These are phyloP conservation scores for Tokudaia muenninki DNA, from an alignment of 2,797 vertebrate species.

Conservation along the genomic window DNA sequence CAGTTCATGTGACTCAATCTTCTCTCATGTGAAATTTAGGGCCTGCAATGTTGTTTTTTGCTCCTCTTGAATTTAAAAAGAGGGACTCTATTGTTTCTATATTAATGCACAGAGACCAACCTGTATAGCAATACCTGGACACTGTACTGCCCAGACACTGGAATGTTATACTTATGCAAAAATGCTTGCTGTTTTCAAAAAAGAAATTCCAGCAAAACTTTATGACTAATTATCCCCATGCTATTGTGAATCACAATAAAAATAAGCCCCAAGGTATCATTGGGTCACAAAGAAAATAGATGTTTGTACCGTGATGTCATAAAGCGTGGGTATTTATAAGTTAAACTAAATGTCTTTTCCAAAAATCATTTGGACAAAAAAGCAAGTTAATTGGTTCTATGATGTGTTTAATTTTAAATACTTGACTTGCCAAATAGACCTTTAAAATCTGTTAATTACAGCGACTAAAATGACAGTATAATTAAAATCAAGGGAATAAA, in stretches of 20 bases:
- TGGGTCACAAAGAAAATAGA: constrained; percentile 37
- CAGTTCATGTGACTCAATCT: not conserved
- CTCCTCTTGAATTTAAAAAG: not conserved
- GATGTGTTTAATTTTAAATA: constrained; percentile 63
- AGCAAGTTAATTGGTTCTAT: constrained; percentile 50
- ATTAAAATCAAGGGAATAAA: constrained; percentile 9
- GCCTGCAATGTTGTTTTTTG: not conserved
- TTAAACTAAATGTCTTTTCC: constrained; percentile 23
- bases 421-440: not conserved
- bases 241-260: constrained; percentile 15
- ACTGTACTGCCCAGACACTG: not conserved
- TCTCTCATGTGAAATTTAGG: not conserved
- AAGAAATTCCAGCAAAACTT: not conserved
- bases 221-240: not conserved
- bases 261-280: not conserved
- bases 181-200: not conserved
- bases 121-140: not conserved
- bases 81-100: not conserved
- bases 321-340: constrained; percentile 52
- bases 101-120: not conserved
- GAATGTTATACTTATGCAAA: constrained; percentile 9
- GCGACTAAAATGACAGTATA: constrained; percentile 62
- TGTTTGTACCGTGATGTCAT: not conserved
- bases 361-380: constrained; percentile 57
- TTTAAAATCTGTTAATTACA: not conserved